These are phyloP conservation scores for Drosophila buzzatii DNA, from an alignment of 2,888 invertebrate species.

Conservation along the genomic window DNA sequence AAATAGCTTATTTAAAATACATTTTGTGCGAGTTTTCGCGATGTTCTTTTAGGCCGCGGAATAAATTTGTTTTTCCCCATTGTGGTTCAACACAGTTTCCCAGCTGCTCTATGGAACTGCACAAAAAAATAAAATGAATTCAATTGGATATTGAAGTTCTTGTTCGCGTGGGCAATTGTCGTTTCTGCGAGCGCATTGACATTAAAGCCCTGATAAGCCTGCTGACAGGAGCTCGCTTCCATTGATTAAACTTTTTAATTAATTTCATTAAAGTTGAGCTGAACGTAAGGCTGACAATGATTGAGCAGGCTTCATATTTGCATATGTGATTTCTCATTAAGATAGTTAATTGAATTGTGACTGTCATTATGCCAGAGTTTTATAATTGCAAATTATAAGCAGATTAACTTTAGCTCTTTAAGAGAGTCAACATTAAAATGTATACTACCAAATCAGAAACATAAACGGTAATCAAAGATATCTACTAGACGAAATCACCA, in stretches of 20 bases:
- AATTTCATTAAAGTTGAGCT: slow-evolving; percentile 44
- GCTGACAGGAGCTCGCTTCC: slow-evolving; percentile 15
- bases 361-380: background rate
- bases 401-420: background rate
- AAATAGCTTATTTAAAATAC: slow-evolving; percentile 33
- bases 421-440: too few species aligned
- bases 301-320: slow-evolving; percentile 23
- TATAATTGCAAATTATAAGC: background rate
- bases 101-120: background rate
- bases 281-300: slow-evolving; percentile 13
- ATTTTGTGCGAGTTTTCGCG: slow-evolving; percentile 20
- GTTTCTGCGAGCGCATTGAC: slow-evolving; percentile 25
- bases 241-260: slow-evolving; percentile 38
- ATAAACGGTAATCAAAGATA: too few species aligned
- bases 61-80: slow-evolving; percentile 1
- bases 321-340: background rate
- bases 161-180: background rate
- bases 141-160: slow-evolving; percentile 1
- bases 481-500: background rate
- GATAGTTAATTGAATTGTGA: slow-evolving; percentile 7
- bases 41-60: background rate
- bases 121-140: background rate
- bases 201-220: slow-evolving; percentile 53
- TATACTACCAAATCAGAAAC: too few species aligned
- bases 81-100: slow-evolving; percentile 8